Evolutionary conservation across 1,140 invertebrate genomes (phyloP).

Genomic region (Pseudobourletiella spinata): DNA sequence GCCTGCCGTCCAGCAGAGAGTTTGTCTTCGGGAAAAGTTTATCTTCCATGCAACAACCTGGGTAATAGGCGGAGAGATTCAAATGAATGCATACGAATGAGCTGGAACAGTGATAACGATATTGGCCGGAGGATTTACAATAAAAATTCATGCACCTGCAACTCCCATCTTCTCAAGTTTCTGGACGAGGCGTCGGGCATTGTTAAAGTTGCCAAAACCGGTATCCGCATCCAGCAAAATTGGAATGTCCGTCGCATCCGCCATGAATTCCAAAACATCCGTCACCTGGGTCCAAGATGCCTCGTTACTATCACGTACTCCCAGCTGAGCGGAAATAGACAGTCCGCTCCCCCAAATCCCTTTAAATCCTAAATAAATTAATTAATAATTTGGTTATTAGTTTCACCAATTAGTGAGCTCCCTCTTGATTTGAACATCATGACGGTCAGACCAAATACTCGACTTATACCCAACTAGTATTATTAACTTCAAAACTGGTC

Average conservation of each 20-base stretch:
- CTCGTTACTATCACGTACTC: constrained; percentile 46
- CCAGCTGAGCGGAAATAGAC: constrained; percentile 44
- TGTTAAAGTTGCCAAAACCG: constrained; percentile 48
- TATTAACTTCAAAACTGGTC: too few species aligned
- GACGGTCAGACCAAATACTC: too few species aligned
- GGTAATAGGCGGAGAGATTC: not conserved
- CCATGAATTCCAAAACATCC: constrained; percentile 46
- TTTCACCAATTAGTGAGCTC: not conserved
- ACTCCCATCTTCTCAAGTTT: constrained; percentile 45
- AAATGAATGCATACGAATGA: too few species aligned
- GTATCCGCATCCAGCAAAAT: constrained; percentile 47
- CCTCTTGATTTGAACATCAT: too few species aligned
- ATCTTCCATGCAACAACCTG: constrained; percentile 45
- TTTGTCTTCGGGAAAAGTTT: constrained; percentile 48
- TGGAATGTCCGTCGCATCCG: constrained; percentile 43
- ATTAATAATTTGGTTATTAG: too few species aligned
- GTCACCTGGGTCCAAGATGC: constrained; percentile 47
- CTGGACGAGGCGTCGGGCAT: constrained; percentile 43
- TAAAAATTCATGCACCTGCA: too few species aligned
- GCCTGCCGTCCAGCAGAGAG: constrained; percentile 43
- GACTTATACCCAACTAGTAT: too few species aligned
- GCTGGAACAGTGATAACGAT: too few species aligned
- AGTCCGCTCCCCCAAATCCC: constrained; percentile 47
- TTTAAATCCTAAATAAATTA: constrained; percentile 44
- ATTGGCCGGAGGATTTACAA: too few species aligned